Conservation (phyloP, 2,113 vertebrate species). For the Alosa alosa region DNA sequence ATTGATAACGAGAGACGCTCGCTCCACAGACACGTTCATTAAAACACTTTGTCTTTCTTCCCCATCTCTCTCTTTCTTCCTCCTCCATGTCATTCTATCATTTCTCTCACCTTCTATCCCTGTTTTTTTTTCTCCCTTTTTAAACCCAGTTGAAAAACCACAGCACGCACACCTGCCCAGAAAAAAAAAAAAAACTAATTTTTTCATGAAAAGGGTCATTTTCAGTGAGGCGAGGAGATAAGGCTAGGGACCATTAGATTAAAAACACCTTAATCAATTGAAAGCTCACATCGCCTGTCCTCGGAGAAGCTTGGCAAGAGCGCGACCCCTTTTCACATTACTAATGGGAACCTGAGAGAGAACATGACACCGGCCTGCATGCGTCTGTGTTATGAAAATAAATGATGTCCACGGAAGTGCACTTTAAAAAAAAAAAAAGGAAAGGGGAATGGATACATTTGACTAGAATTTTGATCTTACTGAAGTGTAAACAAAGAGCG, state of each 20-base stretch:
- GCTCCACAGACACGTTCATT: not conserved
- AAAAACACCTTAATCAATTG: conserved; percentile 9
- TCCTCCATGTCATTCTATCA: not conserved
- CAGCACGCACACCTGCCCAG: not conserved
- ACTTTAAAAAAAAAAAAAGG: not conserved
- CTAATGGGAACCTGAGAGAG: conserved; percentile 1
- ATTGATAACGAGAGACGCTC: not conserved
- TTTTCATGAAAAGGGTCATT: not conserved
- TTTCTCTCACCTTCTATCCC: not conserved
- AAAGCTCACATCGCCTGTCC: not conserved
- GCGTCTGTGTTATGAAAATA: conserved; percentile 7
- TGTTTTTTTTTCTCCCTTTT: not conserved
- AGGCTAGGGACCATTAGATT: conserved; percentile 4
- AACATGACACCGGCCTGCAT: not conserved
- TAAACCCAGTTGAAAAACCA: not conserved
- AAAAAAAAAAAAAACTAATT: not conserved
- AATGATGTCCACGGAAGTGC: not conserved
- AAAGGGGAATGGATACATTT: not conserved
- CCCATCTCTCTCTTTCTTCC: not conserved
- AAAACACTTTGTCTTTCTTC: not conserved
- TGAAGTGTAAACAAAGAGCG: not conserved
- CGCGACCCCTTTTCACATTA: not conserved
- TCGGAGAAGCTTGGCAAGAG: not conserved
- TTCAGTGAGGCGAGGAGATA: not conserved
- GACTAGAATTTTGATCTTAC: not conserved